Evolutionary conservation across 2,113 vertebrate genomes (phyloP).

Genomic region (Bufo bufo): DNA sequence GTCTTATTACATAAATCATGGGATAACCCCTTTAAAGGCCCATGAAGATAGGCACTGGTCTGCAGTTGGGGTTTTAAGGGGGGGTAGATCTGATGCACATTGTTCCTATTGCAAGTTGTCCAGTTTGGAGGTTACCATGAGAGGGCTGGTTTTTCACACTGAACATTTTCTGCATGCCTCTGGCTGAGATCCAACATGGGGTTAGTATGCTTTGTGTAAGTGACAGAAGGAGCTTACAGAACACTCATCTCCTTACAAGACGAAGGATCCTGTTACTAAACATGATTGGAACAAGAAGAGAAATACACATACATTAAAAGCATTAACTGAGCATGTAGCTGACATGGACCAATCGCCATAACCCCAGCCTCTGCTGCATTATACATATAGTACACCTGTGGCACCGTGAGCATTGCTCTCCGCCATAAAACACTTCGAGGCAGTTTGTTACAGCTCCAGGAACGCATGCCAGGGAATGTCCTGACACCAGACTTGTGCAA

Average conservation of each 20-base stretch:
- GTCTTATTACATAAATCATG: no score
- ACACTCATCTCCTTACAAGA: not conserved
- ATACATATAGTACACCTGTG: not conserved
- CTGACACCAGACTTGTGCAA: slow-evolving; percentile 28
- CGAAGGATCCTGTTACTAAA: no score
- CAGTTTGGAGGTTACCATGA: not conserved
- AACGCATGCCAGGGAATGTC: slow-evolving; percentile 13
- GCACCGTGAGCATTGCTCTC: not conserved
- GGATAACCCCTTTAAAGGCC: no score
- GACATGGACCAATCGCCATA: no score
- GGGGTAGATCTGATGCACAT: no score
- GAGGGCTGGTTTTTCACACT: not conserved
- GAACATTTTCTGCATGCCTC: not conserved
- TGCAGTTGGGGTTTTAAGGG: not conserved
- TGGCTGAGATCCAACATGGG: not conserved
- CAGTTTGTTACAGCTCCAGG: not conserved
- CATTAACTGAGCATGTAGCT: no score
- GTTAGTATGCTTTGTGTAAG: not conserved
- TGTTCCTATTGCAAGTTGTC: not conserved
- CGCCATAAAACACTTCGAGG: not conserved
- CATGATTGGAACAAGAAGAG: no score
- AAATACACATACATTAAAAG: no score
- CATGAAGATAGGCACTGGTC: not conserved
- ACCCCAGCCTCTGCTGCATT: no score
- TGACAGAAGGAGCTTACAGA: not conserved